These are phyloP conservation scores for Prionace glauca DNA, from an alignment of 2,797 vertebrate genomes.

Conservation along the genomic window DNA sequence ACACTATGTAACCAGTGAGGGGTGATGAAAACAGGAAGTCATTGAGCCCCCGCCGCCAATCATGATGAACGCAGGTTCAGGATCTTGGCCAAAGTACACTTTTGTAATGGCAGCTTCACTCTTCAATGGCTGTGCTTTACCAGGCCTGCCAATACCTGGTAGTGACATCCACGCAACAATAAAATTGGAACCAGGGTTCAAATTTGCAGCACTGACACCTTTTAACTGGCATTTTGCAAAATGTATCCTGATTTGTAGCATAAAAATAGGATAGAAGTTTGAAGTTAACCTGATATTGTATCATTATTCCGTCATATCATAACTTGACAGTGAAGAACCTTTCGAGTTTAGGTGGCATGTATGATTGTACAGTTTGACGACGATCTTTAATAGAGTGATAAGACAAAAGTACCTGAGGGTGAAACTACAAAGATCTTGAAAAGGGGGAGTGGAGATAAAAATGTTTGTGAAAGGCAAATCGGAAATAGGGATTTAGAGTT, in stretches of 20 bases:
- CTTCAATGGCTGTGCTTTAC: not conserved
- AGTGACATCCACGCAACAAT: not conserved
- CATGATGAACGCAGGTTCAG: no score
- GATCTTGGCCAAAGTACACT: not conserved
- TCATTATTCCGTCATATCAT: not conserved
- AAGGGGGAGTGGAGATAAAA: not conserved
- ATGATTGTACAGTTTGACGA: not conserved
- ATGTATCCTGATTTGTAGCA: not conserved
- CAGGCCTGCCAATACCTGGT: not conserved
- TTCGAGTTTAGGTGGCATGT: not conserved
- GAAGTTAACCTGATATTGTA: not conserved
- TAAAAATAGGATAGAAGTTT: not conserved
- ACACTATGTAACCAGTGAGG: no score
- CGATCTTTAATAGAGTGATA: not conserved
- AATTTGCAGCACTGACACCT: not conserved
- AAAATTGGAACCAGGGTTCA: not conserved
- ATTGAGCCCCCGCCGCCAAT: no score
- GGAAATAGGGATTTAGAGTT: not conserved
- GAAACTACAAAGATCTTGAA: not conserved
- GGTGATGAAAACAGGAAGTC: no score
- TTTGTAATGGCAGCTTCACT: not conserved
- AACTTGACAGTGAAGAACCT: not conserved
- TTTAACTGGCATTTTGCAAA: not conserved
- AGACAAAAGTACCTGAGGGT: not conserved
- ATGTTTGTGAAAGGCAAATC: not conserved